Percentiles rank a stretch among this genome's conserved stretches.
Conservation (phyloP, 2,797 vertebrate genomes). For the Etheostoma nigrum region DNA sequence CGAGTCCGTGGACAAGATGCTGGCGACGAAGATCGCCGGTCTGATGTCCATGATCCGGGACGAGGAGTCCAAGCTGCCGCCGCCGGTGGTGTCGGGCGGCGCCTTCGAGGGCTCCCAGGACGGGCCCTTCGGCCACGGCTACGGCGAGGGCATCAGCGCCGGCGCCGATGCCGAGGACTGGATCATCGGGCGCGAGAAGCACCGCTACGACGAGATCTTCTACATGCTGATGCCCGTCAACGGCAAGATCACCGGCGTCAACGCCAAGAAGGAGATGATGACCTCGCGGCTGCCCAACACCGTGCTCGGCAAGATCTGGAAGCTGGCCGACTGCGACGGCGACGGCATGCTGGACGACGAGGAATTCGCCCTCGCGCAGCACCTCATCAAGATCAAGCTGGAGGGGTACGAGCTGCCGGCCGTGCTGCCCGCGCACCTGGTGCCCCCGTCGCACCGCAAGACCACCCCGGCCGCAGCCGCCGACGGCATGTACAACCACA, state of each 20-base stretch:
- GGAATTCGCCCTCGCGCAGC: slow-evolving; percentile 96
- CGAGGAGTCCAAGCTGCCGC: slow-evolving; percentile 90
- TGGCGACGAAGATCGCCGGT: slow-evolving; percentile 91
- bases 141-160: slow-evolving; percentile 95
- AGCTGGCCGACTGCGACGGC: slow-evolving; percentile 93
- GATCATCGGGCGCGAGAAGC: slow-evolving; percentile 96
- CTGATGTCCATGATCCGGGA: slow-evolving; percentile 94
- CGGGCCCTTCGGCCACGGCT: slow-evolving; percentile 95
- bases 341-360: slow-evolving; percentile 98
- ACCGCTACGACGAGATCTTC: slow-evolving; percentile 97
- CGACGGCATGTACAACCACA: slow-evolving; percentile 79
- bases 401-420: slow-evolving; percentile 94
- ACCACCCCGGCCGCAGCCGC: slow-evolving; percentile 45
- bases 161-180: slow-evolving; percentile 94
- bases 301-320: slow-evolving; percentile 98
- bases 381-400: slow-evolving; percentile 96
- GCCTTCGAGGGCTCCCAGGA: slow-evolving; percentile 94
- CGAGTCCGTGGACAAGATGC: slow-evolving; percentile 96
- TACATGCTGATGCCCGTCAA: slow-evolving; percentile 96
- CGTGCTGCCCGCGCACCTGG: slow-evolving; percentile 90
- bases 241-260: slow-evolving; percentile 94
- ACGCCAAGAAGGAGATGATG: slow-evolving; percentile 98
- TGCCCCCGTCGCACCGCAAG: slow-evolving; percentile 94
- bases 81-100: slow-evolving; percentile 90
- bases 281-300: slow-evolving; percentile 96